Conservation (phyloP, 2,113 vertebrate species). For the Nycticebus coucang region DNA sequence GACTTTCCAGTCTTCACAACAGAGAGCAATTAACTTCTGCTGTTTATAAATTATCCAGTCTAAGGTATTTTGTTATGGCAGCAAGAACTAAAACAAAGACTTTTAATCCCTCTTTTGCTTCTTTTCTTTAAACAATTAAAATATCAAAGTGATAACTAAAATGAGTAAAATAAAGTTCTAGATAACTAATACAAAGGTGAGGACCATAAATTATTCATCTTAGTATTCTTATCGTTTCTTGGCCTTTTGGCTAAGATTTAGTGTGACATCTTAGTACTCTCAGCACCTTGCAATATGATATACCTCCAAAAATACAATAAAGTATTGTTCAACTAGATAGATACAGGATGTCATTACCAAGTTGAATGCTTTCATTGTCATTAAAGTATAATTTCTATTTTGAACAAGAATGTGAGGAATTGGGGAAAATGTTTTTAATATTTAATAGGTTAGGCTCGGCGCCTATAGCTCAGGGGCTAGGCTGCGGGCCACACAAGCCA, state of each 20-base stretch:
- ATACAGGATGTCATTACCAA: background rate
- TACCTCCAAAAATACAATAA: background rate
- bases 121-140: constrained; percentile 42
- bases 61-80: background rate
- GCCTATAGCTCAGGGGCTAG: too few relatives aligned
- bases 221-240: background rate
- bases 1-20: background rate
- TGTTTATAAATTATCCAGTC: background rate
- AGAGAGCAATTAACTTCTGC: background rate
- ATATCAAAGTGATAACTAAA: background rate
- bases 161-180: background rate
- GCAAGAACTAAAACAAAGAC: background rate
- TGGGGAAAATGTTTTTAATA: background rate
- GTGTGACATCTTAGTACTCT: background rate
- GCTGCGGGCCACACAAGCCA: too few relatives aligned
- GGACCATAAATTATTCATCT: background rate
- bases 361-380: background rate
- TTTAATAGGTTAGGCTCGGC: background rate
- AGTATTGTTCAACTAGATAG: background rate
- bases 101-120: background rate
- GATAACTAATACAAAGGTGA: background rate
- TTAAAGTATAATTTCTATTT: background rate
- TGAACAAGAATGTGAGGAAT: background rate
- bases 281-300: background rate
- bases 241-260: too few relatives aligned